Percentiles rank a stretch among this genome's conserved stretches.
phyloP scores from a whole-genome alignment of 2,797 vertebrate species.

The Tarsius wallacei region DNA sequence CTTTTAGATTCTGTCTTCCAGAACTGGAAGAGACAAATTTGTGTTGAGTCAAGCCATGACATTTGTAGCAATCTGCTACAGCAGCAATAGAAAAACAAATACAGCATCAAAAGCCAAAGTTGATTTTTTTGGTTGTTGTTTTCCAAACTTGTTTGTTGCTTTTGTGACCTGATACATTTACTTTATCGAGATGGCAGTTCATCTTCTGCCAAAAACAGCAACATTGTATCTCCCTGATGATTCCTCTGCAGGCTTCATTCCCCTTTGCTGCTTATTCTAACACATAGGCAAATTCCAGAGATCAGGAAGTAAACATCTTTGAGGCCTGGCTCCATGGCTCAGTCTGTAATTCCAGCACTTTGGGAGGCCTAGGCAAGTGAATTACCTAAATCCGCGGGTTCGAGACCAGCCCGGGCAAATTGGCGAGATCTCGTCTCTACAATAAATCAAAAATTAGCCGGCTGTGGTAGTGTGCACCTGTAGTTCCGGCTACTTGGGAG shows the following conservation, averaged over 20 bases:
- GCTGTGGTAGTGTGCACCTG: too few species aligned
- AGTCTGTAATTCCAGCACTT: too few species aligned
- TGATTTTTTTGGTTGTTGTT: not conserved
- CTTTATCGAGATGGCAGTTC: not conserved
- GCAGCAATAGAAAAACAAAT: not conserved
- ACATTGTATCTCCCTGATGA: not conserved
- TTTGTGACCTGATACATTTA: constrained; percentile 16
- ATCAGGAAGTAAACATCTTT: not conserved
- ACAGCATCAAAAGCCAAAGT: not conserved
- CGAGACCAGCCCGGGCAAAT: too few species aligned
- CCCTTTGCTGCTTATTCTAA: not conserved
- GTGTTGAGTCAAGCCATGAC: not conserved
- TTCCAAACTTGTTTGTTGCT: not conserved
- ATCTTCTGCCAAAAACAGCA: not conserved
- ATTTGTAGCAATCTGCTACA: not conserved
- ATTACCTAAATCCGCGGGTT: too few species aligned
- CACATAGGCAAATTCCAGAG: not conserved
- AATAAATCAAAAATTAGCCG: too few species aligned
- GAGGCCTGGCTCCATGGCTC: too few species aligned
- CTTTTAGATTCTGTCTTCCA: not conserved
- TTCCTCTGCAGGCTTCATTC: not conserved
- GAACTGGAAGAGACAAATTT: not conserved
- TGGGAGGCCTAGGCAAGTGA: too few species aligned
- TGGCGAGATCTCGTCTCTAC: too few species aligned
- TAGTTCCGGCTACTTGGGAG: too few species aligned